Conservation (phyloP, 2,113 vertebrate species). For the Gavialis gangeticus region DNA sequence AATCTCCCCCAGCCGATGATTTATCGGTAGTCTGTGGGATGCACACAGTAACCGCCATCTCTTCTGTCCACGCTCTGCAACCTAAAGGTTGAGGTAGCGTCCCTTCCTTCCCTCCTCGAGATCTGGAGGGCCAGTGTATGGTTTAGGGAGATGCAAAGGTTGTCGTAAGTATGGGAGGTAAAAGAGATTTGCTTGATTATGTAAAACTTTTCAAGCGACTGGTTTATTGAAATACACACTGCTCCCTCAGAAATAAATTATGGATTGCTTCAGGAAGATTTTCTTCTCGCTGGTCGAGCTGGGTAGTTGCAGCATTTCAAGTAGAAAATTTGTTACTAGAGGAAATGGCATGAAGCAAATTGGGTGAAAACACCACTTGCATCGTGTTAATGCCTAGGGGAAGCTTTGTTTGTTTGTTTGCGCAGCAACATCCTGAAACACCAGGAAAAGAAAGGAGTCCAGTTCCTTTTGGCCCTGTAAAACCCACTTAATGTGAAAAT, state of each 20-base stretch:
- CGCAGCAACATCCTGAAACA: accelerated
- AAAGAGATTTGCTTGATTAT: background rate
- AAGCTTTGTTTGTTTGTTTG: background rate
- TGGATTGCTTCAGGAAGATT: slow-evolving; percentile 33
- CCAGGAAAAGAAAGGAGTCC: background rate
- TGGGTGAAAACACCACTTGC: background rate
- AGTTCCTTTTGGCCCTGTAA: background rate
- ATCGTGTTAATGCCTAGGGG: background rate
- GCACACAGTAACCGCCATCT: background rate
- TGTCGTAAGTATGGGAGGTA: slow-evolving; percentile 27
- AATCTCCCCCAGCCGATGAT: background rate
- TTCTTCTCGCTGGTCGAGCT: background rate
- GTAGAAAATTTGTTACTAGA: slow-evolving; percentile 11
- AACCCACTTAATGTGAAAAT: background rate
- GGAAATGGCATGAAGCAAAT: slow-evolving; percentile 23
- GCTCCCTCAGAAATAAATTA: slow-evolving; percentile 54
- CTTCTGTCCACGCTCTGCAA: background rate
- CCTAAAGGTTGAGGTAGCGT: background rate
- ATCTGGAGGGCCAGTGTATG: background rate
- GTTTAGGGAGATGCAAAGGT: accelerated
- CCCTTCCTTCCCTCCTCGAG: accelerated
- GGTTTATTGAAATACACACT: background rate
- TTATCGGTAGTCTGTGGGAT: background rate
- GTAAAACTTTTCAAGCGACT: background rate
- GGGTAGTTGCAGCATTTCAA: background rate